Evolutionary conservation across 2,888 invertebrate genomes (phyloP).

Genomic region (Drosophila robusta): DNA sequence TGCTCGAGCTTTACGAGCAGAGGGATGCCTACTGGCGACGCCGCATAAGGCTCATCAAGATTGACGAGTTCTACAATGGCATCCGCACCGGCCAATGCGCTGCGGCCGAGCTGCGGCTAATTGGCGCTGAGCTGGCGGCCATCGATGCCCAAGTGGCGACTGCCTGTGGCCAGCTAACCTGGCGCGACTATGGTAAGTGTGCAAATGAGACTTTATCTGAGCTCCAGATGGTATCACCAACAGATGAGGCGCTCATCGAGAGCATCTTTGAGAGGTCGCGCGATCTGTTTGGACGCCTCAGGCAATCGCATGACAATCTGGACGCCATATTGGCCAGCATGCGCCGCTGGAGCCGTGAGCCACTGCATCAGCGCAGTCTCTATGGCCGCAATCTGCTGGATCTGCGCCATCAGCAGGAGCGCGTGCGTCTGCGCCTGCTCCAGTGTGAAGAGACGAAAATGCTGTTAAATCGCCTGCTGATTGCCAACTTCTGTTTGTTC

Average conservation of each 20-base stretch:
- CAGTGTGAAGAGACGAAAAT: conserved; percentile 81
- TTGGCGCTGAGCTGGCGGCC: conserved; percentile 90
- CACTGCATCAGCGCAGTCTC: conserved; percentile 91
- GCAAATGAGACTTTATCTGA: not conserved
- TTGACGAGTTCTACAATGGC: conserved; percentile 93
- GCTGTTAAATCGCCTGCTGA: conserved; percentile 77
- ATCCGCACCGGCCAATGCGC: conserved; percentile 89
- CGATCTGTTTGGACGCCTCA: conserved; percentile 71
- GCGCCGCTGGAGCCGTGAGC: conserved; percentile 89
- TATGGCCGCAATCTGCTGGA: conserved; percentile 81
- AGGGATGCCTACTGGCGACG: conserved; percentile 81
- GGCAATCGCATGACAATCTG: conserved; percentile 87
- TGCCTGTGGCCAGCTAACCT: conserved; percentile 90
- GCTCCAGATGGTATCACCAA: not conserved
- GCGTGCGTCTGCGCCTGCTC: conserved; percentile 70
- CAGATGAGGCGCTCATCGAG: conserved; percentile 72
- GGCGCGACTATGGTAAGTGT: conserved; percentile 92
- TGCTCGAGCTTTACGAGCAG: conserved; percentile 73
- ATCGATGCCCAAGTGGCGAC: conserved; percentile 90
- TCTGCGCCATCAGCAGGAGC: conserved; percentile 79
- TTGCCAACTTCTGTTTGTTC: conserved; percentile 82
- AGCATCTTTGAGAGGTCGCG: conserved; percentile 73
- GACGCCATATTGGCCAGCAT: conserved; percentile 87
- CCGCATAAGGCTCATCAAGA: conserved; percentile 86
- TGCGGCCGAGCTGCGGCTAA: conserved; percentile 90